phyloP scores from a whole-genome alignment of 2,113 vertebrate species.

The Rhinoderma darwinii region DNA sequence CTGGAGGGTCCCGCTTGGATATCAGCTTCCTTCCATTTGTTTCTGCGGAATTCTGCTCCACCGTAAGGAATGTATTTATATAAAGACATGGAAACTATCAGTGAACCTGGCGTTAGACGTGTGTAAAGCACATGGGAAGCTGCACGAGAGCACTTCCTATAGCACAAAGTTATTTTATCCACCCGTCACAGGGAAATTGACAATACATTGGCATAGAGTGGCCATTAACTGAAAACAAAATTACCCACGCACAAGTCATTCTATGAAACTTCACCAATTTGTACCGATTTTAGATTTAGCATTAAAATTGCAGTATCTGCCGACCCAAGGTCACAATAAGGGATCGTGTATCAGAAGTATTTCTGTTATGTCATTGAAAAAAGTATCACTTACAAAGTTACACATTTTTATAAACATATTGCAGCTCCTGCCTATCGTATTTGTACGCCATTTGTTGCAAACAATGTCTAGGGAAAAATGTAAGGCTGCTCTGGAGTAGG shows the following conservation, averaged over 20 bases:
- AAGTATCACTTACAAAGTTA: too few relatives aligned
- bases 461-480: too few relatives aligned
- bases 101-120: not conserved
- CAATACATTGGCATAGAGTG: not conserved
- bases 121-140: not conserved
- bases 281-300: too few relatives aligned
- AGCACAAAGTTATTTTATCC: not conserved
- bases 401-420: not conserved
- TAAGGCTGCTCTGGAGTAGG: too few relatives aligned
- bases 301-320: too few relatives aligned
- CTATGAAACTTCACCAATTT: too few relatives aligned
- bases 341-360: not conserved
- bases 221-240: too few relatives aligned
- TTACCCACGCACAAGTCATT: too few relatives aligned
- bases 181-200: not conserved
- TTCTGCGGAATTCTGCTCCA: slow-evolving; percentile 28
- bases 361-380: too few relatives aligned
- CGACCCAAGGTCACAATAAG: not conserved
- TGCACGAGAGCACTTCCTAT: not conserved
- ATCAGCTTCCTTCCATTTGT: slow-evolving; percentile 48
- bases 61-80: slow-evolving; percentile 32
- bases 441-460: too few relatives aligned
- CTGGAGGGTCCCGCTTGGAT: not conserved
- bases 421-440: not conserved
- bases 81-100: not conserved